A percentile compares a stretch with the other conserved stretches of the same genome.
Conservation (phyloP, 2,797 vertebrate species). For the Nyctibius grandis region DNA sequence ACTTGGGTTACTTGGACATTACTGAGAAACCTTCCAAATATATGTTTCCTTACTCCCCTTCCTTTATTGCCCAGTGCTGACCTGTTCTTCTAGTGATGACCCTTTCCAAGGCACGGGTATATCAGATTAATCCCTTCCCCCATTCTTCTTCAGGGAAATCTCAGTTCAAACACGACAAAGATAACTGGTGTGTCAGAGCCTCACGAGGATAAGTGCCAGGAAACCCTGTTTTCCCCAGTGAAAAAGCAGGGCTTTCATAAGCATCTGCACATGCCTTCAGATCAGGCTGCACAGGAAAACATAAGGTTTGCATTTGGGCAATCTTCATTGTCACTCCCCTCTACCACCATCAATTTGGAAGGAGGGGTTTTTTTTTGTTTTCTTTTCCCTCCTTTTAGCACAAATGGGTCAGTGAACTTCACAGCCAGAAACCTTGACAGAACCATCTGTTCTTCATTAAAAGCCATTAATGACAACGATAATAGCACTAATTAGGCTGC, state of each 20-base stretch:
- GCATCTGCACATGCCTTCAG: background rate
- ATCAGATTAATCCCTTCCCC: background rate
- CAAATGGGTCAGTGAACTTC: slow-evolving; percentile 56
- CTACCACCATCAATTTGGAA: background rate
- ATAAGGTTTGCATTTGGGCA: background rate
- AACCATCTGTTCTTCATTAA: slow-evolving; percentile 68
- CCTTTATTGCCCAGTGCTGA: background rate
- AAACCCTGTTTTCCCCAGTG: background rate
- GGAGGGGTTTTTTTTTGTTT: fast-evolving
- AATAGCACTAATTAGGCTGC: slow-evolving; percentile 64
- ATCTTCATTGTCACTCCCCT: background rate
- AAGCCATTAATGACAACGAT: slow-evolving; percentile 59
- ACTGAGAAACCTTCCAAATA: background rate
- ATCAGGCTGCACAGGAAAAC: background rate
- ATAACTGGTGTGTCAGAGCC: background rate
- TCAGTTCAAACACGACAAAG: background rate
- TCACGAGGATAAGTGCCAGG: background rate
- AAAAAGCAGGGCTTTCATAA: background rate
- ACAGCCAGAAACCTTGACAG: slow-evolving; percentile 38
- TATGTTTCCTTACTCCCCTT: background rate
- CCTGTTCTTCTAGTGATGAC: background rate
- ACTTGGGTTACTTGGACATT: background rate
- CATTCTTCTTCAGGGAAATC: background rate
- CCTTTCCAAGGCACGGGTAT: background rate
- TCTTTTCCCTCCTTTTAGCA: background rate